Evolutionary conservation across 2,797 vertebrate species (phyloP), one percentile per base, ranked within the genome.

Genomic region (Rhadinocentrus ornatus): DNA sequence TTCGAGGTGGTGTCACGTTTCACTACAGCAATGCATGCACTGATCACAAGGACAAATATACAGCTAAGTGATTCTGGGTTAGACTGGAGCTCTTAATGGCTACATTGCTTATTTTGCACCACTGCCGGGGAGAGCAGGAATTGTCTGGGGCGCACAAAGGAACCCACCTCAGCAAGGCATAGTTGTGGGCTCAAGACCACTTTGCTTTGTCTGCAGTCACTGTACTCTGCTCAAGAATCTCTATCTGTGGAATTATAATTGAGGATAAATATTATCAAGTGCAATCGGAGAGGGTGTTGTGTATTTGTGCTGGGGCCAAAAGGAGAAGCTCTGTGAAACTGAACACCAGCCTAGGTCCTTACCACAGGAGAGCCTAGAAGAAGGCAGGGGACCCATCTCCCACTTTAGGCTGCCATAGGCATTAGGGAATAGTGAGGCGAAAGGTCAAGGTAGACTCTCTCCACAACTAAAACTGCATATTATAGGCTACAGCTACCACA

Each of bases 201-300:
- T 64, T 70, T 34, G 78, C 82, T 85, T 82, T 80, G 78, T 84
- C 84, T 75, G 80, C 71, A 82, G 84, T 86, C 90, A 91, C 91
- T 93, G 91, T 92, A 90, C 83, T 82, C 86, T 71, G 73, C 87
- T 88, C 80, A 58, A 73, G 85, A 87, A 88, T 91, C 87, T 81
- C 88, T 90, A 90, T 91, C 91, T 90, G 81, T 68, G 87, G 84
- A 91, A 89, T 91, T 92, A 92, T 89, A 93, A 92, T 88, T 86
- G 86, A 89, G 89, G 83, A 85, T 86, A 93, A 94, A 94, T 94
- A 94, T 93, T 93, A 91, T 94, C 85, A 72, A 89, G 84, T 88
- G 92, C 84, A 91, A 93, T 84, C 37, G 68, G 90, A 94, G 92
- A 92, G 80, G 77, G 82, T 85, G 84, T 89, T 91, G 92, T 90